phyloP scores from a whole-genome alignment of 1,140 invertebrate species.

The Chironomus striatipennis region DNA sequence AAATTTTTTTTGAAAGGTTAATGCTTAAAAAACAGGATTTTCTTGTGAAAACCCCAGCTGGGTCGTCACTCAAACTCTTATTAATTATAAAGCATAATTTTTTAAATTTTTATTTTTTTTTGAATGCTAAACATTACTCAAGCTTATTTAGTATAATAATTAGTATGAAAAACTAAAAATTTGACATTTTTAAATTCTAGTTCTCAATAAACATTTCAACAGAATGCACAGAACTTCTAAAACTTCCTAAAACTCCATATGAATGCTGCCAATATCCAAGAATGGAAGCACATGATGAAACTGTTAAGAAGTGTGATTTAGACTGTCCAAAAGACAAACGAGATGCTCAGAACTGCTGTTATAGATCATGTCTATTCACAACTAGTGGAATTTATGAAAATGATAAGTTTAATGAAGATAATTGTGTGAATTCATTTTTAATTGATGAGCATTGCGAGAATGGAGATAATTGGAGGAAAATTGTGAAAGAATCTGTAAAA shows the following conservation, averaged over 20 bases:
- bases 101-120: too few relatives aligned
- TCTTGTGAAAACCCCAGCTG: too few relatives aligned
- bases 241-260: neutral
- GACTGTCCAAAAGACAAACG: neutral
- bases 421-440: neutral
- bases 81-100: too few relatives aligned
- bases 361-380: neutral
- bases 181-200: too few relatives aligned
- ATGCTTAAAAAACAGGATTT: too few relatives aligned
- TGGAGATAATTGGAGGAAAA: neutral
- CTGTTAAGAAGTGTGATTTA: neutral
- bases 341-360: neutral
- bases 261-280: neutral
- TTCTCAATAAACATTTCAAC: neutral
- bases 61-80: too few relatives aligned
- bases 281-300: neutral
- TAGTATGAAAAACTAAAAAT: too few relatives aligned
- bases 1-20: too few relatives aligned
- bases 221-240: neutral
- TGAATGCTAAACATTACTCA: too few relatives aligned
- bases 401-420: neutral
- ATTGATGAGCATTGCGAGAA: neutral
- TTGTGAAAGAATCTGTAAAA: neutral
- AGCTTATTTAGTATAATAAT: too few relatives aligned
- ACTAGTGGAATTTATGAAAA: neutral